phyloP scores from a whole-genome alignment of 23 tunicate genomes.

The Trididemnum miniatum region DNA sequence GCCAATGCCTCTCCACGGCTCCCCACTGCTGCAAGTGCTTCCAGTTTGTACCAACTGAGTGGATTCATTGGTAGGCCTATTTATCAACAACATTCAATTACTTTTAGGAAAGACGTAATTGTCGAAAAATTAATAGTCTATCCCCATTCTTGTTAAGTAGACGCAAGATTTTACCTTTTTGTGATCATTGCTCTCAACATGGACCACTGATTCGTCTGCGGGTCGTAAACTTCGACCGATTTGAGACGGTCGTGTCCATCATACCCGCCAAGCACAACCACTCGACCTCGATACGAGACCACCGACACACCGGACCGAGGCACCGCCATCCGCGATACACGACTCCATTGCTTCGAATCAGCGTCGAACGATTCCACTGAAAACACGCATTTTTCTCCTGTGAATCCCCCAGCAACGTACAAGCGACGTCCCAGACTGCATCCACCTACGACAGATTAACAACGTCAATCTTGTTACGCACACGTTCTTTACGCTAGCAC shows the following conservation, averaged over 20 bases:
- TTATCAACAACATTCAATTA: no score
- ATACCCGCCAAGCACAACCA: constrained; percentile 84
- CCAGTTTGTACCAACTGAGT: no score
- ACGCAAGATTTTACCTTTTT: constrained; percentile 49
- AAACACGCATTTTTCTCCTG: constrained; percentile 71
- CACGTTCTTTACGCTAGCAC: no score
- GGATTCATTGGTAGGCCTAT: no score
- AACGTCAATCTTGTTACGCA: no score
- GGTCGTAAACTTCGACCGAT: constrained; percentile 68
- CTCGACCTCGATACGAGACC: constrained; percentile 52
- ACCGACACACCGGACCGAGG: constrained; percentile 83
- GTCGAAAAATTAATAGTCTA: no score
- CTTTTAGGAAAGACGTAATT: no score
- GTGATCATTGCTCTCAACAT: constrained; percentile 52
- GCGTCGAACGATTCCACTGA: constrained; percentile 71
- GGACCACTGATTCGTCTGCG: constrained; percentile 49
- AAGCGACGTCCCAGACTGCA: constrained; percentile 50
- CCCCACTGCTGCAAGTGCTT: no score
- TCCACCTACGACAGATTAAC: constrained; percentile 64
- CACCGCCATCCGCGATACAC: constrained; percentile 57
- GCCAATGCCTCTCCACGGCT: no score
- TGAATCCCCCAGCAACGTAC: constrained; percentile 92
- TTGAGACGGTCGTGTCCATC: constrained; percentile 66
- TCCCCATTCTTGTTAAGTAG: no score
- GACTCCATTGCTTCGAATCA: constrained; percentile 61